phyloP scores from a whole-genome alignment of 2,888 invertebrate genomes.

The Seladonia tumulorum region DNA sequence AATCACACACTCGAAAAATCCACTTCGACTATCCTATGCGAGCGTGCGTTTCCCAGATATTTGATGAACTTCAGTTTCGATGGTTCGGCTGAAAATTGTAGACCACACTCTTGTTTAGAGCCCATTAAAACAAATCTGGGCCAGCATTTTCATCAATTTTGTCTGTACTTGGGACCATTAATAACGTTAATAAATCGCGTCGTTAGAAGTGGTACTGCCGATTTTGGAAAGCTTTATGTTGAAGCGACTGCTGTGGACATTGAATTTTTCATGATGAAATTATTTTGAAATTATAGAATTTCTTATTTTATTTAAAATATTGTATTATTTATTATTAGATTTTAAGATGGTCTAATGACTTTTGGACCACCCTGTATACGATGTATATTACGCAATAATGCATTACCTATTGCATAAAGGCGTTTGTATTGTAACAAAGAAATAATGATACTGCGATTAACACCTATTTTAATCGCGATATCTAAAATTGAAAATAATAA shows the following conservation, averaged over 20 bases:
- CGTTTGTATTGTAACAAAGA: too few species aligned
- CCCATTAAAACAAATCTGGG: not conserved
- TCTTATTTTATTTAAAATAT: not conserved
- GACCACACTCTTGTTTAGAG: not conserved
- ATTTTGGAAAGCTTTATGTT: not conserved
- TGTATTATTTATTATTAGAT: too few species aligned
- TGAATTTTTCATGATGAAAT: not conserved
- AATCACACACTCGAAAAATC: constrained; percentile 16
- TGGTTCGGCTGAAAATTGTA: constrained; percentile 1
- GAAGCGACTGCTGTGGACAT: not conserved
- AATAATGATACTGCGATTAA: too few species aligned
- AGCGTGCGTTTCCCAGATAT: not conserved
- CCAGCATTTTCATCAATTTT: not conserved
- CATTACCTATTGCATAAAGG: too few species aligned
- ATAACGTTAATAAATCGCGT: not conserved
- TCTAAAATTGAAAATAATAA: not conserved
- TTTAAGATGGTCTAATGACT: too few species aligned
- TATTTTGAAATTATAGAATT: not conserved
- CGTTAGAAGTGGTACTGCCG: not conserved
- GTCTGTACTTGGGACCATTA: too few species aligned
- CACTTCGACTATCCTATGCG: not conserved
- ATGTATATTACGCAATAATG: too few species aligned
- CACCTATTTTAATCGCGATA: too few species aligned
- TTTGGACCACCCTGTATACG: too few species aligned
- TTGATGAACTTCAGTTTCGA: not conserved